phyloP scores from a whole-genome alignment of 2,888 invertebrate genomes.

The Trachelus troglodyta region DNA sequence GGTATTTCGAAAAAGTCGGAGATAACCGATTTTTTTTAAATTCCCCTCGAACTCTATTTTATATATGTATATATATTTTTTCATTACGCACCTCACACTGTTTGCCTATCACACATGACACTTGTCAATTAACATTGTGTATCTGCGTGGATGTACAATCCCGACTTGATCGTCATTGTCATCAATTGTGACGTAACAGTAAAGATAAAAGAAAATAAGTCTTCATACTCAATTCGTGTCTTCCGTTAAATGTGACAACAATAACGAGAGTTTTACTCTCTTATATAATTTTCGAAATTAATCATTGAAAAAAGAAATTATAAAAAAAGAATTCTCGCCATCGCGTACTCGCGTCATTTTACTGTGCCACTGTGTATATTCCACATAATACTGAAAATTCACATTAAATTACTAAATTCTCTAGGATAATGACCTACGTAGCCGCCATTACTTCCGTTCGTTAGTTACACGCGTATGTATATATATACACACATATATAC shows the following conservation, averaged over 20 bases:
- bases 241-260: no score
- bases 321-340: no score
- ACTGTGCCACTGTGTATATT: neutral
- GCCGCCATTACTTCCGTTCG: neutral
- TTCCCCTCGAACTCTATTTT: constrained; percentile 7
- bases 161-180: no score
- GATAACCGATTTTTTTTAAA: neutral
- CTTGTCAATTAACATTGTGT: no score
- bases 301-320: no score
- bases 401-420: constrained; percentile 28
- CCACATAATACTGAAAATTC: constrained; percentile 31
- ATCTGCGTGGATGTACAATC: no score
- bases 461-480: constrained; percentile 6
- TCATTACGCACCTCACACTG: constrained; percentile 49
- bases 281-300: no score
- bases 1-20: constrained; percentile 5
- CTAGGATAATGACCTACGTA: constrained; percentile 21
- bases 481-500: constrained; percentile 32
- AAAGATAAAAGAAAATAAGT: neutral
- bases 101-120: neutral
- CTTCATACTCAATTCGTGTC: no score
- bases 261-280: no score
- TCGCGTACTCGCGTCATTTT: neutral
- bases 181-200: neutral
- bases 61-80: constrained; percentile 16